Base-by-base conservation (phyloP, 1,140 invertebrate genomes). In the Caerostris extrusa region DNA sequence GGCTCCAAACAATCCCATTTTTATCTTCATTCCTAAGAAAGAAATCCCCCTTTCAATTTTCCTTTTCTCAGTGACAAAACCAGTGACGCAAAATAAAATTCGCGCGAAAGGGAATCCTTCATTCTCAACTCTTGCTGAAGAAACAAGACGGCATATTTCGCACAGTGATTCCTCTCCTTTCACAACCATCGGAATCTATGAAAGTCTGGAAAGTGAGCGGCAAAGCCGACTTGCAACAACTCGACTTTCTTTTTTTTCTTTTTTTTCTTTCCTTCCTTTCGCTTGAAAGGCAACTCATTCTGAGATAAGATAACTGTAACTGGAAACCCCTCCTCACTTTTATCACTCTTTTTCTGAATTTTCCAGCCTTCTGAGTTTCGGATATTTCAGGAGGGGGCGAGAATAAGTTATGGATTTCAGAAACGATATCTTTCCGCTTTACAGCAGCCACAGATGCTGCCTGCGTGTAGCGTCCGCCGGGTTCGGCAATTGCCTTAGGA, bases 301-400 rank as follows among this genome's bases (percentile, higher is more conserved):
- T n/a, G 19, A 88, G 86, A 88, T 88, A 88, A 88, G 86, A 88
- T 88, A 88, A 88, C 86, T 4, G 86, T 88, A 88, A 88, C 86
- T 64, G 86, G 53, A 60, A 88, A 60, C 86, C 86, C 60, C 57
- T 81, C 57, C 19, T 57, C 71, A 88, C n/a, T 88, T 88, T 88
- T 64, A 55, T 50, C 58, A 50, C 86, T 50, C 86, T 50, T 53
- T n/a, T 64, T 34, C 34, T 61, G 58, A 50, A 8, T 53, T 50
- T 88, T 64, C 57, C 60, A 57, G 55, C 57, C 57, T 85, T 55
- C 82, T 77, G 81, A 88, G 86, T 64, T 88, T 34, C n/a, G 34
- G 34, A 88, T 64, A 64, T 88, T 64, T 88, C 64, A 85, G 58
- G n/a, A 58, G 58, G 60, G 60, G 60, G 58, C 57, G 57, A 58